These are phyloP conservation scores for Heptranchias perlo DNA, from an alignment of 2,113 vertebrate genomes.

Conservation along the genomic window DNA sequence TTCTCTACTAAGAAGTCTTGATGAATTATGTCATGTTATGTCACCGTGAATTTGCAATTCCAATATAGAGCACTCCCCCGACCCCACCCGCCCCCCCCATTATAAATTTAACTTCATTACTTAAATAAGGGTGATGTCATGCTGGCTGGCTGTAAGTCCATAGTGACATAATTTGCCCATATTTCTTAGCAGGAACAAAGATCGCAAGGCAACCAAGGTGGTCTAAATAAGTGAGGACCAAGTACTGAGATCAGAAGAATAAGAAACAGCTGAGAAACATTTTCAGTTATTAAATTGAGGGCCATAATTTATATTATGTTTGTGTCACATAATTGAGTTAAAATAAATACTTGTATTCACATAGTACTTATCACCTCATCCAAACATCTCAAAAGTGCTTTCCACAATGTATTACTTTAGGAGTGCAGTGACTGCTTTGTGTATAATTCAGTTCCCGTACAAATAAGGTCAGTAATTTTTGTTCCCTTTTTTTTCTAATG, in stretches of 20 bases:
- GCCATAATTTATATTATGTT: constrained; percentile 12
- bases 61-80: neutral
- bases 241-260: neutral
- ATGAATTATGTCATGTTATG: neutral
- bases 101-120: neutral
- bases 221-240: neutral
- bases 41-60: neutral
- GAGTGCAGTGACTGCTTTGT: neutral
- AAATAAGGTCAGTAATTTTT: neutral
- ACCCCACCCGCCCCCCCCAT: neutral
- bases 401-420: neutral
- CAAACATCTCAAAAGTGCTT: constrained; percentile 4
- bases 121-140: neutral
- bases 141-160: neutral
- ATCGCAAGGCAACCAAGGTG: neutral
- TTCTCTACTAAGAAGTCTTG: neutral
- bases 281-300: constrained; percentile 22
- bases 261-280: constrained; percentile 32
- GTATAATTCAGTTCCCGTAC: neutral
- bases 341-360: neutral
- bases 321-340: neutral
- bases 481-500: neutral
- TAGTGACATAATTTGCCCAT: neutral
- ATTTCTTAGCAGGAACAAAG: neutral
- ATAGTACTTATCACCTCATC: neutral